Percentiles rank a stretch among this genome's conserved stretches.
Evolutionary conservation across 2,888 invertebrate species (phyloP).

Genomic region (Dioctria linearis): DNA sequence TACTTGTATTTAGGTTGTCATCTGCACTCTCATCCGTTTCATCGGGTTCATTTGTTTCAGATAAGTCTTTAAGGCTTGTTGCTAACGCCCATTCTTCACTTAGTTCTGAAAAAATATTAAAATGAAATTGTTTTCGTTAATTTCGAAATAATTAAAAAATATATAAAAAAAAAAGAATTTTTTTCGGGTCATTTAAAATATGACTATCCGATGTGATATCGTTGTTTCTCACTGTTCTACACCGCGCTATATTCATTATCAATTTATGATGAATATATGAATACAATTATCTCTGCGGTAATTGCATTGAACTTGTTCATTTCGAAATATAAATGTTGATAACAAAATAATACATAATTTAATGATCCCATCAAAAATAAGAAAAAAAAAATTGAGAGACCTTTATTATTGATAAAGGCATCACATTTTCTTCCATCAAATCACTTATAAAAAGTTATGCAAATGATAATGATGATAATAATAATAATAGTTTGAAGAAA

Average conservation of each 20-base stretch:
- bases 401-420: constrained; percentile 19
- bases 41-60: constrained; percentile 53
- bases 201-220: not conserved
- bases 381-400: not conserved
- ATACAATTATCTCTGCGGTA: constrained; percentile 34
- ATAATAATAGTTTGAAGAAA: not conserved
- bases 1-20: constrained; percentile 54
- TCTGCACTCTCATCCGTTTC: constrained; percentile 3
- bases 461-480: not conserved
- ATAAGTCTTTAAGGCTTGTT: constrained; percentile 60
- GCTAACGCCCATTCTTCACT: constrained; percentile 62
- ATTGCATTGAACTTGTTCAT: constrained; percentile 23
- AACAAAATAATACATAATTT: not conserved
- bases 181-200: not conserved
- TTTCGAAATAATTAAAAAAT: not conserved
- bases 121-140: constrained; percentile 23
- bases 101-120: constrained; percentile 57
- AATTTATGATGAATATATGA: not conserved
- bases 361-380: not conserved
- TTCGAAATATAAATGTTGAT: not conserved
- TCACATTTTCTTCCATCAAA: not conserved
- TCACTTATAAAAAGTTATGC: constrained; percentile 5
- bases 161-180: not conserved
- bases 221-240: not conserved
- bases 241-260: not conserved